Conservation (phyloP, 2,888 invertebrate species). For the Aspidiotus rigidus region DNA sequence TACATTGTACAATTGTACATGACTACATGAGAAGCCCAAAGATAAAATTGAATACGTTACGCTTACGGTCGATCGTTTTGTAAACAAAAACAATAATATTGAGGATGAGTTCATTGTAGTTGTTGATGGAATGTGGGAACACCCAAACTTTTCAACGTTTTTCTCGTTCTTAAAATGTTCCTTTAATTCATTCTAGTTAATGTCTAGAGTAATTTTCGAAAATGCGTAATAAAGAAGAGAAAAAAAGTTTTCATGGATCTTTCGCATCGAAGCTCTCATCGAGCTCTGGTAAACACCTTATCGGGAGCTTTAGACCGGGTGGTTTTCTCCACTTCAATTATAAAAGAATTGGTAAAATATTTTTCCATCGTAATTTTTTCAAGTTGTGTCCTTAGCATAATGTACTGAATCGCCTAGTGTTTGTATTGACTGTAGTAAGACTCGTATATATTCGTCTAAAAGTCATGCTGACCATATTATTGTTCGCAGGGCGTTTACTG, state of each 20-base stretch:
- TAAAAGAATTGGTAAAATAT: neutral
- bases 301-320: neutral
- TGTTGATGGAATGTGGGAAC: too few species aligned
- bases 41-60: too few species aligned
- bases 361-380: neutral
- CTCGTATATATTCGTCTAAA: neutral
- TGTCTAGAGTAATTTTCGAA: neutral
- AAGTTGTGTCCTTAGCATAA: neutral
- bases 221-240: neutral
- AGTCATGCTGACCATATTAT: neutral
- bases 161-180: neutral
- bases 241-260: neutral
- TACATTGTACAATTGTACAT: too few species aligned
- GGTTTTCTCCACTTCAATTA: neutral
- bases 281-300: constrained; percentile 1
- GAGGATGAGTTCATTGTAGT: too few species aligned
- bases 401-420: neutral
- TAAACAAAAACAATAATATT: too few species aligned
- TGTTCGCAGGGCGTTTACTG: constrained; percentile 70
- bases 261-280: neutral
- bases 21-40: too few species aligned
- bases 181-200: neutral
- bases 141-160: neutral
- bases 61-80: too few species aligned
- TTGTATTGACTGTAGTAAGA: neutral